Base-by-base conservation (phyloP, 1,140 invertebrate genomes). In the Pseudomyrmex concolor region DNA sequence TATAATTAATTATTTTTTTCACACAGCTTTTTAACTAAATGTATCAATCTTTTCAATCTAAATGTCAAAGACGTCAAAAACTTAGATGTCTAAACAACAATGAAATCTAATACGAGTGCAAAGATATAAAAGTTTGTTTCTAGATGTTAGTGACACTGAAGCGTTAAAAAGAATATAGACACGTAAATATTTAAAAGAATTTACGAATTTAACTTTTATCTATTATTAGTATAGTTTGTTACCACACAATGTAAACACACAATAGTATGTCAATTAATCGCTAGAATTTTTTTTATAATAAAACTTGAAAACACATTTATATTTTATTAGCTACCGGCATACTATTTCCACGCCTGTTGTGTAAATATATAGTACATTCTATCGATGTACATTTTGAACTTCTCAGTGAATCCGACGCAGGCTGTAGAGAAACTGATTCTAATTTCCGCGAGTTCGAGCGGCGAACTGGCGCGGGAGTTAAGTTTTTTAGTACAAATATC, bases 401-500 rank as follows among this genome's bases (percentile, higher is more conserved):
- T 84, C 8, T 74, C 22, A 76, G 60, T 55, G 10, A 8, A 86
- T 71, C 17, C 45, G 25, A 60, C n/a, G 17, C 76, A 74, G 34
- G 13, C 34, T 83, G 19, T 80, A 88, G 17, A 71, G 60, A 83
- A 88, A 15, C 15, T 84, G n/a, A 86, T 84, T 22, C 50, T 45
- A 64, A 84, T 59, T 86, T 51, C 19, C 68, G 51, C 17, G 51
- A 66, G n/a, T 77, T 17, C 45, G 15, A 43, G 43, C 55, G 59
- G 9, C 25, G 54, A 67, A 48, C 48, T 13, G 70, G 13, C 25
- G 19, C 48, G 15, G 51, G 22, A 64, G 72, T 82, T 82, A 34
- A 51, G 59, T 77, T 89, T 34, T 82, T 86, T 89, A 89, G 88
- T 89, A 89, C 88, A 89, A 89, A 89, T 89, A 19, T 60, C 54